Evolutionary conservation across 2,113 vertebrate genomes (phyloP), one percentile per base, ranked within the genome.

Genomic region (Entosphenus tridentatus): DNA sequence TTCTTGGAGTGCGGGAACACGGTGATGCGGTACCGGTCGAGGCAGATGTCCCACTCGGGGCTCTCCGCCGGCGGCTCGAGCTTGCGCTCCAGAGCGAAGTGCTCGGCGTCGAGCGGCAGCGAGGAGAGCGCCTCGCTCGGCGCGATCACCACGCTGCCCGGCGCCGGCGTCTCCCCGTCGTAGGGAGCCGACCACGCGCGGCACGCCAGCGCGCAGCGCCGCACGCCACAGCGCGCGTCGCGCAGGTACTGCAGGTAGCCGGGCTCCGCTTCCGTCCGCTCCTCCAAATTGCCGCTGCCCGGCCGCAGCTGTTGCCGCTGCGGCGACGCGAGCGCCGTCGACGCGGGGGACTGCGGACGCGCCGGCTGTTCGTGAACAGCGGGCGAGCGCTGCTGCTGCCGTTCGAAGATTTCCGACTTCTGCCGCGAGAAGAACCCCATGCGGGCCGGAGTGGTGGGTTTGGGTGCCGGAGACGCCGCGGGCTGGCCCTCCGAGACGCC

Each of bases 231-330:
- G 2, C 84, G 83, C 0, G 87, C 87, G 0, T 95, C 91, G 70
- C 79, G 82, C 72, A 96, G 82, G 77, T 96, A 96, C 56, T 95
- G 88, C 76, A 96, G 77, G 79, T 95, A 96, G 56, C 89, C 88
- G 3, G 81, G 78, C 62, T 95, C 88, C 79, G 86, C 81, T 71
- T 89, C 87, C 67, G 80, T 79, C 73, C 79, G 87, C 0, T 75
- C 84, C 69, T 80, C 85, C 5, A 39, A 39, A 39, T 39, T 39
- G 39, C 39, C 39, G 39, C 39, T 7, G 39, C 39, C 39, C 3
- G 39, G 39, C 39, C 39, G 39, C 39, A 39, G 39, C 39, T 39
- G 39, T 7, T 39, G 39, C 39, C 1, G 39, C 39, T 5, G 39
- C 1, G 39, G 39, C 39, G 39, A 39, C 39, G 39, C 39, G 39